Evolutionary conservation across 2,888 invertebrate genomes (phyloP).

Genomic region (Rhamphomyia laevipes): DNA sequence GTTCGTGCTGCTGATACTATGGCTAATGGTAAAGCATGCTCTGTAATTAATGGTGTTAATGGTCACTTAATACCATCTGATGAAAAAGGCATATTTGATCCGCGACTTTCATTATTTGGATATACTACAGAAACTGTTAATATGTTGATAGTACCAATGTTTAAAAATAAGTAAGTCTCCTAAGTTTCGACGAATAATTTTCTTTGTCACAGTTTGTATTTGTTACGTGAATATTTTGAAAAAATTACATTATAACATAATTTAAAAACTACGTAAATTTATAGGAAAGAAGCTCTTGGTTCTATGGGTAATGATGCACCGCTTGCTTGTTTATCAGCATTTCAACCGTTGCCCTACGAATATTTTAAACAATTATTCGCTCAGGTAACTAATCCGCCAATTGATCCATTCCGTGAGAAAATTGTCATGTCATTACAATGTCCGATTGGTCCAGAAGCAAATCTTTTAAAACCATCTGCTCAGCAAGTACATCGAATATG

Average conservation of each 20-base stretch:
- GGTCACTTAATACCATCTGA: constrained; percentile 28
- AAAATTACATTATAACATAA: neutral
- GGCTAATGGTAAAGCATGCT: constrained; percentile 13
- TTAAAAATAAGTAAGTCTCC: constrained; percentile 69
- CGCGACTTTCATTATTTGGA: constrained; percentile 77
- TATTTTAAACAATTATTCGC: constrained; percentile 99
- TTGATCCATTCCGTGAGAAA: constrained; percentile 96
- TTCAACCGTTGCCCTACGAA: constrained; percentile 89
- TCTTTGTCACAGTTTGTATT: neutral
- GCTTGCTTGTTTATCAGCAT: constrained; percentile 88
- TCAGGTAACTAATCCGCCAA: constrained; percentile 98
- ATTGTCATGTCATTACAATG: constrained; percentile 97
- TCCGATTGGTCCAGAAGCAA: constrained; percentile 93
- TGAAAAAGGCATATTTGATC: constrained; percentile 54
- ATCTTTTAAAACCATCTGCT: constrained; percentile 81
- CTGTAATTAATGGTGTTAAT: constrained; percentile 31
- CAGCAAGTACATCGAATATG: constrained; percentile 82
- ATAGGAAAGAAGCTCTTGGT: constrained; percentile 92
- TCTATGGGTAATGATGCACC: constrained; percentile 99
- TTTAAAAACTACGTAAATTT: neutral
- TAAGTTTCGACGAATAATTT: too few species aligned
- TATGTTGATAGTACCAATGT: constrained; percentile 91
- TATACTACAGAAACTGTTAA: constrained; percentile 94
- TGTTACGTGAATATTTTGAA: neutral
- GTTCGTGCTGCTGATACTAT: constrained; percentile 49